phyloP scores from a whole-genome alignment of 2,888 invertebrate species.

The Maniola hyperantus region DNA sequence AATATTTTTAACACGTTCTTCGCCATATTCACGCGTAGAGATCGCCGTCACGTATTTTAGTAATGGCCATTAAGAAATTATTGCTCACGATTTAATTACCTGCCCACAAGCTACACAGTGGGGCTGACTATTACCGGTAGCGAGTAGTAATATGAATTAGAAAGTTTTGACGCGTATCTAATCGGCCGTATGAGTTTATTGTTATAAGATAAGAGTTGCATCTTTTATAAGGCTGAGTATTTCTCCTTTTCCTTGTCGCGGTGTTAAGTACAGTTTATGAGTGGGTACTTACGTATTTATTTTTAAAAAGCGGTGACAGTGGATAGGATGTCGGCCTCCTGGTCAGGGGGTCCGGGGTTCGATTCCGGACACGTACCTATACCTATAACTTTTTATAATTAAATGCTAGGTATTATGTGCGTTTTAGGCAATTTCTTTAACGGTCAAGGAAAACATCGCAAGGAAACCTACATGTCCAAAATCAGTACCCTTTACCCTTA shows the following conservation, averaged over 20 bases:
- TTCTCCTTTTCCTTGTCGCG: neutral
- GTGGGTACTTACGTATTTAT: no score
- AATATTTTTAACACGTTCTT: conserved; percentile 2
- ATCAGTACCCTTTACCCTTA: no score
- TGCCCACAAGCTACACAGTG: conserved; percentile 62
- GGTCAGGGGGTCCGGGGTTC: no score
- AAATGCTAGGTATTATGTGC: no score
- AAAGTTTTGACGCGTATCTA: conserved; percentile 41
- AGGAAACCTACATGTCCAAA: no score
- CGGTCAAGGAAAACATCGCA: no score
- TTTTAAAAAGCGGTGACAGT: no score
- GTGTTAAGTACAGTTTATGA: neutral
- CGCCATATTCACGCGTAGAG: conserved; percentile 19
- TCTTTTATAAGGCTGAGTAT: neutral
- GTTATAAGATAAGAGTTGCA: neutral
- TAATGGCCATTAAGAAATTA: conserved; percentile 68
- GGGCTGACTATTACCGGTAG: conserved; percentile 60
- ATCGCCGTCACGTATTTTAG: conserved; percentile 56
- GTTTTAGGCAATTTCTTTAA: no score
- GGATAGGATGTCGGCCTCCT: no score
- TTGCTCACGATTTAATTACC: conserved; percentile 72
- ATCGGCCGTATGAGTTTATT: conserved; percentile 7
- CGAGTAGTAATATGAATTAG: conserved; percentile 52
- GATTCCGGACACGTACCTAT: no score
- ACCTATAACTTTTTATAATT: no score